Conservation (phyloP, 1,140 invertebrate species). For the Acromyrmex charruanus region DNA sequence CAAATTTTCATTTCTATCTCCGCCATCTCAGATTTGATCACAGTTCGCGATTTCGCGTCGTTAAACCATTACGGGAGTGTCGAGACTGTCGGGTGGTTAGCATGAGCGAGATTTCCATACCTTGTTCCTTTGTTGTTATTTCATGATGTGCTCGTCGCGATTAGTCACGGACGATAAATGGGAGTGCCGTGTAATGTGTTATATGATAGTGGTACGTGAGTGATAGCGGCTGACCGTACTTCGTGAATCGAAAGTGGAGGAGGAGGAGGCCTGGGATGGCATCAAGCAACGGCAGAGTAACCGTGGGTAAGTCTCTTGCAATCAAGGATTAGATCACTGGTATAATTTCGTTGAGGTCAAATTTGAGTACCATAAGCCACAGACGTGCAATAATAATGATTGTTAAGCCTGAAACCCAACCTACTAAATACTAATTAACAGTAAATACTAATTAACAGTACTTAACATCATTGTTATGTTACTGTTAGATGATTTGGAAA, state of each 20-base stretch:
- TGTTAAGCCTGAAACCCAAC: no score
- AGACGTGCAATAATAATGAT: not conserved
- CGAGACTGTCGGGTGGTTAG: not conserved
- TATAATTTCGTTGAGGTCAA: no score
- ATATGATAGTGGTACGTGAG: not conserved
- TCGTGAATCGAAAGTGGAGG: not conserved
- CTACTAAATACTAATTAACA: no score
- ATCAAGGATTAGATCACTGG: not conserved
- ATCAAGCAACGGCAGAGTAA: not conserved
- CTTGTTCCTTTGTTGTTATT: not conserved
- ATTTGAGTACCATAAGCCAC: not conserved
- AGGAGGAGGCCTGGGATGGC: not conserved
- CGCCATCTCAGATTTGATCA: no score
- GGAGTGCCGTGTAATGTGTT: not conserved
- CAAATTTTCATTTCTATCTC: no score
- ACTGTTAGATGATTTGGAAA: no score
- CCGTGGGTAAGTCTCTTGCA: not conserved
- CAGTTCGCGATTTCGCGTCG: no score
- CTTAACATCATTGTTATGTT: no score
- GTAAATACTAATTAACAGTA: no score
- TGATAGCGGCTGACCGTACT: not conserved
- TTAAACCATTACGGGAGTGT: not conserved
- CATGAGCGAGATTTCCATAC: not conserved
- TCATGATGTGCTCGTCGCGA: not conserved
- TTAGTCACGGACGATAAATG: not conserved